Percentiles rank a stretch among this genome's conserved stretches.
Evolutionary conservation across 2,797 vertebrate genomes (phyloP).

Genomic region (Chelonia mydas): DNA sequence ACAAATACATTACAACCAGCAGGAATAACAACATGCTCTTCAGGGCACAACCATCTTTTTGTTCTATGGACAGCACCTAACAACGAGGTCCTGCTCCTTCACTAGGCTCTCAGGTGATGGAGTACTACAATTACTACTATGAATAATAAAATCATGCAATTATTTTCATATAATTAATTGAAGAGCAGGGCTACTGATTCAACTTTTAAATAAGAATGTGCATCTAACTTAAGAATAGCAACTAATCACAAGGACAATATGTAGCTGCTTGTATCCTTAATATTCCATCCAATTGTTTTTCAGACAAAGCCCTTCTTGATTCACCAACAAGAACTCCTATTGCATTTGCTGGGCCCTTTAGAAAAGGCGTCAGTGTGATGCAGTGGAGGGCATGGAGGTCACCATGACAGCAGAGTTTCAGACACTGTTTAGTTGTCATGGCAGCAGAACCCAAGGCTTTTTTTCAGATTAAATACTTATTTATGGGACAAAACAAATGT

Average conservation of each 20-base stretch:
- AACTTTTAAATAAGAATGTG: not conserved
- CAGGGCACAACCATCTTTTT: not conserved
- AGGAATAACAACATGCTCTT: not conserved
- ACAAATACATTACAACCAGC: not conserved
- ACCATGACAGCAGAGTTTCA: slow-evolving; percentile 76
- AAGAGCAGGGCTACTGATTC: not conserved
- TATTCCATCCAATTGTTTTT: not conserved
- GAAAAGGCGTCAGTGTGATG: slow-evolving; percentile 50
- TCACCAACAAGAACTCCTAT: slow-evolving; percentile 36
- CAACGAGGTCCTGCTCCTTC: not conserved
- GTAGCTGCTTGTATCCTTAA: not conserved
- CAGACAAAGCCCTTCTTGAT: not conserved
- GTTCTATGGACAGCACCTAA: not conserved
- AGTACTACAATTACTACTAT: not conserved
- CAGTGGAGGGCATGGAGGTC: slow-evolving; percentile 62
- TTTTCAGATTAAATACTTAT: slow-evolving; percentile 71
- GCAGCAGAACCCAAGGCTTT: slow-evolving; percentile 80
- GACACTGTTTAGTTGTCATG: slow-evolving; percentile 81
- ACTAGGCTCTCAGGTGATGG: not conserved
- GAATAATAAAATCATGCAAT: not conserved
- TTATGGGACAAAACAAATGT: slow-evolving; percentile 74
- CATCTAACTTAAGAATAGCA: not conserved
- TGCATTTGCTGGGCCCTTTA: slow-evolving; percentile 55
- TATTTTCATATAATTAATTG: not conserved
- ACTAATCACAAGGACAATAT: not conserved